These are phyloP conservation scores for Papilio glaucus DNA, from an alignment of 1,140 invertebrate genomes.

Conservation along the genomic window DNA sequence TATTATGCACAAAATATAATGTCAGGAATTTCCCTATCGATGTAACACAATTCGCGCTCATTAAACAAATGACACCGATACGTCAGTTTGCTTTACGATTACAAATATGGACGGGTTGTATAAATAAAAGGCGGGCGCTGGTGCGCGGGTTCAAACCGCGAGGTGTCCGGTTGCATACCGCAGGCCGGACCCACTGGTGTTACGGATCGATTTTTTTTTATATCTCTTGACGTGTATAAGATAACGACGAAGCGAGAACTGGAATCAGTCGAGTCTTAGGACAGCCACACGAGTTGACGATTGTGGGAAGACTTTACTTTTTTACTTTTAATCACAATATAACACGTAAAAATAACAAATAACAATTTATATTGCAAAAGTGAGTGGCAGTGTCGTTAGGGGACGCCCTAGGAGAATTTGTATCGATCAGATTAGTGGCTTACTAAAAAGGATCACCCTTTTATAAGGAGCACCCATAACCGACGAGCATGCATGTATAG, in stretches of 20 bases:
- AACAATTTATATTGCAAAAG: no score
- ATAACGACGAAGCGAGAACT: slow-evolving; percentile 7
- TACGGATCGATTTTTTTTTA: slow-evolving; percentile 26
- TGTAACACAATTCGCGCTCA: slow-evolving; percentile 26
- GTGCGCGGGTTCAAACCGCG: slow-evolving; percentile 47
- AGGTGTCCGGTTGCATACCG: slow-evolving; percentile 38
- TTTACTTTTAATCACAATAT: no score
- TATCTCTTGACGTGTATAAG: slow-evolving; percentile 19
- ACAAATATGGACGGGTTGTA: slow-evolving; percentile 32
- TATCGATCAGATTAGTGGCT: no score
- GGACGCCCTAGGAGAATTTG: no score
- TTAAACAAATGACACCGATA: slow-evolving; percentile 30
- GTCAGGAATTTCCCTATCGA: slow-evolving; percentile 6
- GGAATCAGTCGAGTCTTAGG: neutral
- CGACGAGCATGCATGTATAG: no score
- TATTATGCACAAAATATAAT: neutral
- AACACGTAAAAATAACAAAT: no score
- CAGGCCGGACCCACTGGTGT: slow-evolving; percentile 24
- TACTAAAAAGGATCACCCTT: no score
- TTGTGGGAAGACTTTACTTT: no score
- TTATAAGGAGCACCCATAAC: no score
- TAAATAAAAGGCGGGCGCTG: slow-evolving; percentile 26
- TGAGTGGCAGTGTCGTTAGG: no score
- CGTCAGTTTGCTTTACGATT: slow-evolving; percentile 24
- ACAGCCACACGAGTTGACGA: neutral